Conservation (phyloP, 1,140 invertebrate genomes). For the Sitobion miscanthi region DNA sequence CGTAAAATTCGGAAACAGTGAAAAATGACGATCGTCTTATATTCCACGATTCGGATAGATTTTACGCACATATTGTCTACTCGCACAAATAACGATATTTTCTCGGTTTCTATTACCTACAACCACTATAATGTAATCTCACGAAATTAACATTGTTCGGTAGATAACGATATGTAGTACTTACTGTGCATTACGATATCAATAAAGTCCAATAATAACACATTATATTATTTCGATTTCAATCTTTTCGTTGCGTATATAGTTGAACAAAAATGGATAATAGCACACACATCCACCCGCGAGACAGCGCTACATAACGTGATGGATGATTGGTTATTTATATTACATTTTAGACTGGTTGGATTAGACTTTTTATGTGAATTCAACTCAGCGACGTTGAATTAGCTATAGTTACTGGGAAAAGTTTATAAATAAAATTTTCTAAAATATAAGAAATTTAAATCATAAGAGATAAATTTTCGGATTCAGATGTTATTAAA, state of each 20-base stretch:
- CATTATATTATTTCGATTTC: background rate
- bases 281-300: background rate
- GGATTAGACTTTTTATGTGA: background rate
- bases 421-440: background rate
- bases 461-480: background rate
- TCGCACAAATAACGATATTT: background rate
- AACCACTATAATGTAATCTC: background rate
- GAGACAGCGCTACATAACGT: background rate
- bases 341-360: background rate
- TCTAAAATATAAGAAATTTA: background rate
- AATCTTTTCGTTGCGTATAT: background rate
- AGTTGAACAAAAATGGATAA: background rate
- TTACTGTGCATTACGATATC: background rate
- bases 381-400: background rate
- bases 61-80: background rate
- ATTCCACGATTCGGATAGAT: background rate
- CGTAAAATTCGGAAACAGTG: background rate
- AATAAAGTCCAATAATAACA: background rate
- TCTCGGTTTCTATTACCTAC: background rate
- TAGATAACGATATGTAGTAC: background rate
- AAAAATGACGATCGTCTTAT: background rate
- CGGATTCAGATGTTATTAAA: background rate
- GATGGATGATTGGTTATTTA: background rate
- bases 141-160: background rate
- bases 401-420: background rate